Conservation (phyloP, 2,797 vertebrate genomes). For the Mormyrus hasselquistii region DNA sequence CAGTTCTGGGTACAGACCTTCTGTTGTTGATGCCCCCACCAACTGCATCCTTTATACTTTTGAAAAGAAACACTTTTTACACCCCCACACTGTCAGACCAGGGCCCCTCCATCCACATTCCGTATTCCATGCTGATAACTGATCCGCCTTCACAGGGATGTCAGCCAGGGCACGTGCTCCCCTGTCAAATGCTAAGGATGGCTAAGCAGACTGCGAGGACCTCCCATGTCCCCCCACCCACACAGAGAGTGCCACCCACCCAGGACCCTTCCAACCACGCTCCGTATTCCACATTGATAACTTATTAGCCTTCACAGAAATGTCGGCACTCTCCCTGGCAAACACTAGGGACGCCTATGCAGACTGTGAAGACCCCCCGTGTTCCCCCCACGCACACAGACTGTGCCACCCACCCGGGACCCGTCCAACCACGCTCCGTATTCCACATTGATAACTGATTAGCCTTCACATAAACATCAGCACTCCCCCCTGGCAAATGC, state of each 20-base stretch:
- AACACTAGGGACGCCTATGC: neutral
- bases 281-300: neutral
- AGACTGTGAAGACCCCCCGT: neutral
- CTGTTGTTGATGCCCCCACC: neutral
- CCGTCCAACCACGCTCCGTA: neutral
- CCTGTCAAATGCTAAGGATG: neutral
- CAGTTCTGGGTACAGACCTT: neutral
- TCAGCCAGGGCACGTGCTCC: neutral
- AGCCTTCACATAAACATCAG: neutral
- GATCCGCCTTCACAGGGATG: constrained; percentile 1
- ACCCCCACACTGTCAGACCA: neutral
- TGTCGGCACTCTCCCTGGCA: neutral
- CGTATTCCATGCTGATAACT: neutral
- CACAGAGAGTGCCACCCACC: neutral
- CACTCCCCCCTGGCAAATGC: neutral
- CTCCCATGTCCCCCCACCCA: neutral
- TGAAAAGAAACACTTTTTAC: neutral
- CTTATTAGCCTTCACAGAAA: constrained; percentile 7
- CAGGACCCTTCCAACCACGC: neutral
- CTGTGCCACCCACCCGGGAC: neutral
- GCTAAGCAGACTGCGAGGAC: neutral
- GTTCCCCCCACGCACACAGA: neutral
- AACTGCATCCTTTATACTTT: neutral
- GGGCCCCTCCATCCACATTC: neutral
- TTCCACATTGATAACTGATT: constrained; percentile 4